Percentiles rank a stretch among this genome's conserved stretches.
These are phyloP conservation scores for Ophiothrix spiculata DNA, from an alignment of 35 echinoderm and acorn worm genomes.

Conservation along the genomic window DNA sequence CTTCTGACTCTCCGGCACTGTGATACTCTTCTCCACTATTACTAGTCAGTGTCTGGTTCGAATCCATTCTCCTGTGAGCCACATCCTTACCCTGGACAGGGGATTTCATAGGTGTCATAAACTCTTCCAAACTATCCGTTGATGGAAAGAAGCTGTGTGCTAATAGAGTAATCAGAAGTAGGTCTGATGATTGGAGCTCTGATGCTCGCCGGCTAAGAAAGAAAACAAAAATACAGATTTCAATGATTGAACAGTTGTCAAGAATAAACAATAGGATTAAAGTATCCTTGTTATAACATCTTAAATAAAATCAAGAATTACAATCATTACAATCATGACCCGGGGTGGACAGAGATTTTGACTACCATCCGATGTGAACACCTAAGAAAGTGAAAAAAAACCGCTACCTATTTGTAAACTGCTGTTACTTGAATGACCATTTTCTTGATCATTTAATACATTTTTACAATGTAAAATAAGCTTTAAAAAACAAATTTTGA, in stretches of 20 bases:
- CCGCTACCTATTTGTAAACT: no score
- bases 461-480: no score
- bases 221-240: not conserved
- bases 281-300: no score
- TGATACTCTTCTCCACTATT: slow-evolving; percentile 28
- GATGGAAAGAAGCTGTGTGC: slow-evolving; percentile 48
- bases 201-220: slow-evolving; percentile 45
- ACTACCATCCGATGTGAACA: no score
- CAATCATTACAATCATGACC: no score
- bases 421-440: no score
- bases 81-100: not conserved
- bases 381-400: no score
- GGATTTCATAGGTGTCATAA: not conserved
- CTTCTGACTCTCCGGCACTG: slow-evolving; percentile 51
- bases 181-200: slow-evolving; percentile 57
- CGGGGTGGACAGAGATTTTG: no score
- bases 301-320: no score
- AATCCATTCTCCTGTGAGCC: slow-evolving; percentile 10
- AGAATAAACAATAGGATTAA: no score
- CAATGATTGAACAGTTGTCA: not conserved
- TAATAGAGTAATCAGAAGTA: slow-evolving; percentile 46
- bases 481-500: no score
- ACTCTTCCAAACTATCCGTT: slow-evolving; percentile 27
- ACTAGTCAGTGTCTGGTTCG: slow-evolving; percentile 12
- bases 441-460: no score